Evolutionary conservation across 2,113 vertebrate species (phyloP).

Genomic region (Eclectus roratus): DNA sequence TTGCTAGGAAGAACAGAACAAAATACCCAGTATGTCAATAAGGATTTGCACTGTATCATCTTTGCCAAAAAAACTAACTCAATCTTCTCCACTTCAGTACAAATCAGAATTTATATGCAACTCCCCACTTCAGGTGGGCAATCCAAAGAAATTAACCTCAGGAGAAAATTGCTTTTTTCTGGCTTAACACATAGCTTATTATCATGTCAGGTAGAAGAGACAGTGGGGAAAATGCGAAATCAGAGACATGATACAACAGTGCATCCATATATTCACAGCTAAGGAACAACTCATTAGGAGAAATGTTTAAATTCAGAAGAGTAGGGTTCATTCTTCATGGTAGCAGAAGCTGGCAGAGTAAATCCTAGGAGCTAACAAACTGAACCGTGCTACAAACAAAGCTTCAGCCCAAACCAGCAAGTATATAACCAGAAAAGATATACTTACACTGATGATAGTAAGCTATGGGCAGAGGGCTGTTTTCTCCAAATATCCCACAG

Average conservation of each 20-base stretch:
- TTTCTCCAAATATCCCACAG: not conserved
- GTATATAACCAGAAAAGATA: not conserved
- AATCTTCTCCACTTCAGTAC: conserved; percentile 38
- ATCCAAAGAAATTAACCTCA: conserved; percentile 51
- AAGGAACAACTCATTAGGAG: not conserved
- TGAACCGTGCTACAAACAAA: fast-evolving
- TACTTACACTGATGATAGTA: fast-evolving
- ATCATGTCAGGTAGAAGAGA: conserved; percentile 56
- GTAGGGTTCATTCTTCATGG: not conserved
- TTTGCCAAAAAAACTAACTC: conserved; percentile 9
- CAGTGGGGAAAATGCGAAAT: conserved; percentile 48
- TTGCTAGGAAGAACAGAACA: not conserved
- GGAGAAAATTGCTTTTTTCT: conserved; percentile 68
- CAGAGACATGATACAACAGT: not conserved
- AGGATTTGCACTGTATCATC: conserved; percentile 27
- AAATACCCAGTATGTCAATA: not conserved
- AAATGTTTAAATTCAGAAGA: not conserved
- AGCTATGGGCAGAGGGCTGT: fast-evolving
- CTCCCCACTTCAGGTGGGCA: conserved; percentile 51
- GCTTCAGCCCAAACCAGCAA: not conserved
- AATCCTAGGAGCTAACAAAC: not conserved
- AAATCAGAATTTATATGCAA: conserved; percentile 58
- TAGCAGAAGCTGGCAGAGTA: not conserved
- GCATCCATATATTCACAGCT: not conserved
- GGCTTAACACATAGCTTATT: conserved; percentile 56